Percentiles rank a stretch among this genome's conserved stretches.
Evolutionary conservation across 2,797 vertebrate genomes (phyloP).

Genomic region (Anguilla marmorata): DNA sequence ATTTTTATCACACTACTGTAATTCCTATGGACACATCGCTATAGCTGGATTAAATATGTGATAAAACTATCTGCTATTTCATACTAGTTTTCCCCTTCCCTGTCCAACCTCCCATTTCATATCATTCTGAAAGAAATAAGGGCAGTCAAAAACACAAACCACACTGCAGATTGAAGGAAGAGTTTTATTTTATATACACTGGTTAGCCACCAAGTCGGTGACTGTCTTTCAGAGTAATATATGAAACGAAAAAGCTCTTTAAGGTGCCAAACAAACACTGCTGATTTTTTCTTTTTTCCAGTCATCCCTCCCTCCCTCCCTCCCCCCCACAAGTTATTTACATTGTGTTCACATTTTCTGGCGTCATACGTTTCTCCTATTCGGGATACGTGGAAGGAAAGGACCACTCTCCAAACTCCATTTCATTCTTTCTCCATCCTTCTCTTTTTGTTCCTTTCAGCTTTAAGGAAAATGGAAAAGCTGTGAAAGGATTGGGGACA

Average conservation of each 20-base stretch:
- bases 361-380: conserved; percentile 34
- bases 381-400: not conserved
- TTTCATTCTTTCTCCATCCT: not conserved
- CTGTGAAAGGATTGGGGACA: not conserved
- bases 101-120: not conserved
- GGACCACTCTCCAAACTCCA: not conserved
- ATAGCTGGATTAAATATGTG: not conserved
- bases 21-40: not conserved
- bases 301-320: conserved; percentile 7
- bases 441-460: not conserved
- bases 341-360: conserved; percentile 64
- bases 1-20: not conserved
- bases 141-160: conserved; percentile 24
- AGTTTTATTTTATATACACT: conserved; percentile 70
- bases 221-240: conserved; percentile 66
- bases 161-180: conserved; percentile 39
- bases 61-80: not conserved
- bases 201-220: conserved; percentile 65
- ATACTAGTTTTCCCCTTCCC: not conserved
- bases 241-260: conserved; percentile 59
- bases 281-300: conserved; percentile 33
- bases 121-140: not conserved
- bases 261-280: conserved; percentile 74
- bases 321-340: conserved; percentile 52
- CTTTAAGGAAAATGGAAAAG: not conserved